Evolutionary conservation across 1,140 invertebrate genomes (phyloP), one percentile per base, ranked within the genome.

Genomic region (Colletes gigas): DNA sequence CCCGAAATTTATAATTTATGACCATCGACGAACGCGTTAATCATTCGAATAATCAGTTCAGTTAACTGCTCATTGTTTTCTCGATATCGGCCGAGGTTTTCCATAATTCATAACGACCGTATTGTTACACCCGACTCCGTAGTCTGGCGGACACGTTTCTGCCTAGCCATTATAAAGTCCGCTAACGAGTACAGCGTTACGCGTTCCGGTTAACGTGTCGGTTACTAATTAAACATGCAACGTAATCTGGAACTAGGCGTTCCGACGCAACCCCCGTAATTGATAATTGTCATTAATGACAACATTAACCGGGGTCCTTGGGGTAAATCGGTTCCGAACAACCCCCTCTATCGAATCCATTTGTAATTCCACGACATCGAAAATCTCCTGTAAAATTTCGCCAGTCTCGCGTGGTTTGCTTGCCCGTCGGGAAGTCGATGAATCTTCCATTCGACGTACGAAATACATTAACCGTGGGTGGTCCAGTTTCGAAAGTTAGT

Each of bases 241-340:
- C 73, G 10, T 44, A 55, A 75, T 75, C 50, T 44, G 9, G 6
- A 55, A 54, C 62, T 75, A 15, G 39, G 5, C 17, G 47, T 30
- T 14, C 72, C 54, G 44, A 15, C 12, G 19, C 52, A 47, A 68
- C 41, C 10, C 10, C 17, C 15, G 41, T 68, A 76, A 77, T 77
- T 68, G 59, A 19, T 21, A 76, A n/a, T 77, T 68, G 68, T 59
- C 65, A 68, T 68, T 68, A 57, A 76, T 17, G 63, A 76, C 39
- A 9, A 59, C 67, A 59, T 21, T n/a, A 67, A 57, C 19, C 10
- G 30, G 19, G 39, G 21, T 14, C 52, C 12, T 4, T 2, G n/a
- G 10, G 21, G 41, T 9, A 30, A 19, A 41, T 19, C n/a, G 4
- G 14, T 55, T 41, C 62, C 4, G 8, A 4, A 15, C 15, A n/a